These are phyloP conservation scores for Trachymyrmex cornetzi DNA, from an alignment of 1,140 invertebrate genomes.

Conservation along the genomic window DNA sequence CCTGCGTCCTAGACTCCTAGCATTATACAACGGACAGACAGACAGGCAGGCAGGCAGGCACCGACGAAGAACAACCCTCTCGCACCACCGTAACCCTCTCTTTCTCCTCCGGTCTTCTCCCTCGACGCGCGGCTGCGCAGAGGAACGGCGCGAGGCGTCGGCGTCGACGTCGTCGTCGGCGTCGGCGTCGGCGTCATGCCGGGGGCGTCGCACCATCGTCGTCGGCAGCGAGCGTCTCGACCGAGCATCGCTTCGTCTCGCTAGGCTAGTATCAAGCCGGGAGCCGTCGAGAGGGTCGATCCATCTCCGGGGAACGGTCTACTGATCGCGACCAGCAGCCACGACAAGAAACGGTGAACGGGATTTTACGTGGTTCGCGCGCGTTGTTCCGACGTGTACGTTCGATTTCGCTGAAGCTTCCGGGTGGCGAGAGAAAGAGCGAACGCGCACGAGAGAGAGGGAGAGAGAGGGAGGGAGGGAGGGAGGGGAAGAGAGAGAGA, in stretches of 20 bases:
- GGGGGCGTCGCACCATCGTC: constrained; percentile 77
- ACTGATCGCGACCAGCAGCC: neutral
- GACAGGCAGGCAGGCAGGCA: constrained; percentile 54
- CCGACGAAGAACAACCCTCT: constrained; percentile 56
- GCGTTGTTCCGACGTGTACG: constrained; percentile 5
- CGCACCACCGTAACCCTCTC: constrained; percentile 1
- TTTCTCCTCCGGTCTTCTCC: constrained; percentile 19
- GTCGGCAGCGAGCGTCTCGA: constrained; percentile 75
- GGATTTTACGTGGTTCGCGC: constrained; percentile 21
- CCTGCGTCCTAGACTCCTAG: neutral
- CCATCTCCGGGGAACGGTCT: constrained; percentile 64
- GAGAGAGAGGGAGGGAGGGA: constrained; percentile 12
- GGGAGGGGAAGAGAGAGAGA: constrained; percentile 28
- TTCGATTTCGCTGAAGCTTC: neutral
- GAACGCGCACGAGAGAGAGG: neutral
- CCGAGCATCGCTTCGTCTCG: constrained; percentile 73
- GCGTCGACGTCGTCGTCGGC: constrained; percentile 71
- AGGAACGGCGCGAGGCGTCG: constrained; percentile 74
- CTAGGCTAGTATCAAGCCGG: constrained; percentile 80
- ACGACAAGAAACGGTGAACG: neutral
- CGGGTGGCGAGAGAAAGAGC: constrained; percentile 30
- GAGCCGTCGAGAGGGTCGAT: constrained; percentile 77
- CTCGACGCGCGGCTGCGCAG: constrained; percentile 64
- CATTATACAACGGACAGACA: constrained; percentile 36
- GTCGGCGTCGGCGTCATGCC: constrained; percentile 73